A percentile compares a stretch with the other conserved stretches of the same genome.
Evolutionary conservation across 2,888 invertebrate genomes (phyloP).

Genomic region (Archaeoteleia sp.): DNA sequence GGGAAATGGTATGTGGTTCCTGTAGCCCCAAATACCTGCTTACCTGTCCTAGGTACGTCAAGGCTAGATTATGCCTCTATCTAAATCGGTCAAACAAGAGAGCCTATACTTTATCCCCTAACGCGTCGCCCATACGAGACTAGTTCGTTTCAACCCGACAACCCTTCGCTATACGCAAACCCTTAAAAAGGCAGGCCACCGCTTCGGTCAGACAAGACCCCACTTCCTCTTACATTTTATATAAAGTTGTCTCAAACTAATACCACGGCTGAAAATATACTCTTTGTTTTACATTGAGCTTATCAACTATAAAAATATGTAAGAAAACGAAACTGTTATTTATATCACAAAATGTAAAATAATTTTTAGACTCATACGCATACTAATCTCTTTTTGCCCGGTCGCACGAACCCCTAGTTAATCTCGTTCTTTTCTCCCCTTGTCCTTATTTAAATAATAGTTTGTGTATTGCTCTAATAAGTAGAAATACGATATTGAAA

Average conservation of each 20-base stretch:
- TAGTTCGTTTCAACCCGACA: constrained; percentile 21
- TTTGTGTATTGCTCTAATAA: constrained; percentile 1
- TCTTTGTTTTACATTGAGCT: constrained; percentile 6
- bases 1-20: constrained; percentile 62
- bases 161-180: constrained; percentile 37
- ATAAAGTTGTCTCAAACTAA: constrained; percentile 34
- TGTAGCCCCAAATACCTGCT: constrained; percentile 27
- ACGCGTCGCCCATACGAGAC: constrained; percentile 29
- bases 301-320: too few relatives aligned
- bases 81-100: constrained; percentile 45
- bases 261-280: constrained; percentile 27
- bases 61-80: constrained; percentile 44
- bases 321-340: too few relatives aligned
- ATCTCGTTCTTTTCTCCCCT: too few relatives aligned
- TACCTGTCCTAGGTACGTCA: constrained; percentile 44
- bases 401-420: too few relatives aligned
- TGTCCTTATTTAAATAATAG: too few relatives aligned
- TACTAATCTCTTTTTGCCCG: too few relatives aligned
- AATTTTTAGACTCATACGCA: too few relatives aligned
- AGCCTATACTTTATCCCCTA: constrained; percentile 31
- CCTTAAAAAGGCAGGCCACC: constrained; percentile 19
- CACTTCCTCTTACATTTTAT: constrained; percentile 34
- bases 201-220: constrained; percentile 20
- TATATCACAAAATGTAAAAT: too few relatives aligned
- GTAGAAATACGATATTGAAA: constrained; percentile 1